These are phyloP conservation scores for Eidolon dupreanum DNA, from an alignment of 2,797 vertebrate species.

Conservation along the genomic window DNA sequence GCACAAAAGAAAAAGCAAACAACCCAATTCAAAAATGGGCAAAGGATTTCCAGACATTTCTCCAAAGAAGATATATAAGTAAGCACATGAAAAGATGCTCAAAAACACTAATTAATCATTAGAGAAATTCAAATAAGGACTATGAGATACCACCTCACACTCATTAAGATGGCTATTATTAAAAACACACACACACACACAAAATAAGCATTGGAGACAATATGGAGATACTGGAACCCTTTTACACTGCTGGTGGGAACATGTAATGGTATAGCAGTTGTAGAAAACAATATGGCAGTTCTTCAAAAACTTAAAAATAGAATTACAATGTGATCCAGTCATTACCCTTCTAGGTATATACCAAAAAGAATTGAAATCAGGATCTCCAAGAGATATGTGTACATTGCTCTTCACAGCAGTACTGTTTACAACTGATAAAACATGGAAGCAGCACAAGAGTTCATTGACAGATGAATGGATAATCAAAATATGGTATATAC, in stretches of 20 bases:
- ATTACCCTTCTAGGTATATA: not conserved
- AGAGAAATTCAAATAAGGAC: not conserved
- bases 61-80: not conserved
- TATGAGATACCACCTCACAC: not conserved
- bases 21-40: not conserved
- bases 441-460: not conserved
- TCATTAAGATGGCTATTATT: too few relatives aligned
- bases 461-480: not conserved
- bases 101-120: not conserved
- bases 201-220: not conserved
- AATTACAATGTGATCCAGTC: not conserved
- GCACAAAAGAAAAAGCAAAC: not conserved
- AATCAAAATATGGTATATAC: not conserved
- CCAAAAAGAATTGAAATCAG: not conserved
- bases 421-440: not conserved
- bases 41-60: not conserved
- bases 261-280: not conserved
- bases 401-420: not conserved
- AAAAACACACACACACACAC: not conserved
- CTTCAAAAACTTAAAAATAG: not conserved
- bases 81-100: not conserved
- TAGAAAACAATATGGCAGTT: not conserved
- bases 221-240: not conserved
- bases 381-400: too few relatives aligned
- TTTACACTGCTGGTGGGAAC: not conserved